Percentiles rank a stretch among this genome's conserved stretches.
These are phyloP conservation scores for Tyrophagus putrescentiae DNA, from an alignment of 1,140 invertebrate species.

Conservation along the genomic window DNA sequence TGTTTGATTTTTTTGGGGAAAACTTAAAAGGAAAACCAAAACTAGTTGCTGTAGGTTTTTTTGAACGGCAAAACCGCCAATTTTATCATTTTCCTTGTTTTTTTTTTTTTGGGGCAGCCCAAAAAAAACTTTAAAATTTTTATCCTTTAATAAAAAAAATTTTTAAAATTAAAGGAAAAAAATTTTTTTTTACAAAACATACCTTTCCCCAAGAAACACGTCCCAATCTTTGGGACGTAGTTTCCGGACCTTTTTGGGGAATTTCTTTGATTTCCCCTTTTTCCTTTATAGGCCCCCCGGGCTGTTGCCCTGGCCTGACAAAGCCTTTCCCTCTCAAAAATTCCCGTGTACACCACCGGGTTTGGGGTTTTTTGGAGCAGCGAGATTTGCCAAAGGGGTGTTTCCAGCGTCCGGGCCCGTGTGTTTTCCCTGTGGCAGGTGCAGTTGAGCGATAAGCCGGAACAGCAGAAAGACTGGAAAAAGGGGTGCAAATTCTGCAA, in stretches of 20 bases:
- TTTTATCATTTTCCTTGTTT: too few species aligned
- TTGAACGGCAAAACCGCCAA: neutral
- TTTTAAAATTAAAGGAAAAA: neutral
- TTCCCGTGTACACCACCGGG: constrained; percentile 13
- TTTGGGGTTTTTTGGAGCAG: neutral
- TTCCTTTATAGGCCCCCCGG: neutral
- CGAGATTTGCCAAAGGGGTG: neutral
- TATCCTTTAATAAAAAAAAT: neutral
- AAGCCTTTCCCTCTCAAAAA: constrained; percentile 20
- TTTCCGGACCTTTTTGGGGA: constrained; percentile 16
- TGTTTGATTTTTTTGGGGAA: neutral
- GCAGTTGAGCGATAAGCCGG: neutral
- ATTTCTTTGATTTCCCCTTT: neutral
- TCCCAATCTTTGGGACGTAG: neutral
- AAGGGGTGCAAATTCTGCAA: neutral
- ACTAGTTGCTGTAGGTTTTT: neutral
- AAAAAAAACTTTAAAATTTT: constrained; percentile 16
- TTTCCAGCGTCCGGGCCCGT: constrained; percentile 2
- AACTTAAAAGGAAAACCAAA: neutral
- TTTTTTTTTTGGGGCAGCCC: constrained; percentile 13
- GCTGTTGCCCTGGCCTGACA: constrained; percentile 8
- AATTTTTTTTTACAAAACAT: neutral
- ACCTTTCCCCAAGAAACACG: constrained; percentile 10
- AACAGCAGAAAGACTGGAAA: too few species aligned
- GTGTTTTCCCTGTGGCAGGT: constrained; percentile 1